phyloP scores from a whole-genome alignment of 2,113 vertebrate species.

The Eurypyga helias region DNA sequence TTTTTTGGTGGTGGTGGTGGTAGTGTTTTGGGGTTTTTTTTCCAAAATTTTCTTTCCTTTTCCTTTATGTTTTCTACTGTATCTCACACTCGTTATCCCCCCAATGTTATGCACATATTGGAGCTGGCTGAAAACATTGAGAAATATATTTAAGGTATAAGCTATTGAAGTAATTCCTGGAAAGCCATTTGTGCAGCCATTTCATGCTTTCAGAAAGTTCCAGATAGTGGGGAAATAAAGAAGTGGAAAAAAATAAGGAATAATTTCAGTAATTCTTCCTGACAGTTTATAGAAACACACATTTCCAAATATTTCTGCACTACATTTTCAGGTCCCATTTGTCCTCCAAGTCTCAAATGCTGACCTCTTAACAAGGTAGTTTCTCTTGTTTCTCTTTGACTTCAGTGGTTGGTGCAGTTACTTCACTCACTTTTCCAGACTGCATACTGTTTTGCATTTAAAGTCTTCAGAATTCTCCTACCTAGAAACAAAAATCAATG shows the following conservation, averaged over 20 bases:
- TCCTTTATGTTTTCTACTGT: too few relatives aligned
- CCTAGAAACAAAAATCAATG: neutral
- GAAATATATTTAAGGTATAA: neutral
- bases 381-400: neutral
- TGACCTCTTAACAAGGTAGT: neutral
- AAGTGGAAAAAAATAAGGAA: neutral
- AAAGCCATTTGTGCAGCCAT: neutral
- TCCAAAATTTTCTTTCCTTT: neutral
- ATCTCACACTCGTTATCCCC: neutral
- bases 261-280: neutral
- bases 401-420: neutral
- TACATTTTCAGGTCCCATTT: neutral
- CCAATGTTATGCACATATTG: neutral
- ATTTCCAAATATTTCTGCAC: neutral
- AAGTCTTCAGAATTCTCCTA: neutral
- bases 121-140: neutral
- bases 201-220: neutral
- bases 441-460: neutral
- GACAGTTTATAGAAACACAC: neutral
- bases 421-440: neutral
- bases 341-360: neutral
- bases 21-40: too few relatives aligned
- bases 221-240: fast-evolving
- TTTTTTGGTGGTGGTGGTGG: too few relatives aligned
- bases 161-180: neutral